Evolutionary conservation across 2,888 invertebrate genomes (phyloP).

Genomic region (Ethmia dodecea): DNA sequence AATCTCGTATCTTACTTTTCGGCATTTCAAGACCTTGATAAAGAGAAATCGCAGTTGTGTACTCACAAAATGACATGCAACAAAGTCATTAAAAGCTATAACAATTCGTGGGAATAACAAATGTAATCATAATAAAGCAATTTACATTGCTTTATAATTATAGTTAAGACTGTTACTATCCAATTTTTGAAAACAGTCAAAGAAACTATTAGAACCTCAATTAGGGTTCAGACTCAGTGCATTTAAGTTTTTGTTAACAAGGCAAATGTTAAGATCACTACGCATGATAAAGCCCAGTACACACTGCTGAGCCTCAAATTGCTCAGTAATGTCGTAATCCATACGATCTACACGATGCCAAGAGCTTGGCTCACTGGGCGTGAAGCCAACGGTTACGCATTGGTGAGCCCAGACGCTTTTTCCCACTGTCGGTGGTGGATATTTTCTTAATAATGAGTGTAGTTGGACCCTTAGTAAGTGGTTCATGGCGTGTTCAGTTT

Average conservation of each 20-base stretch:
- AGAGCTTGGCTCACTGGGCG: conserved; percentile 55
- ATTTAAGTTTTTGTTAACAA: not conserved
- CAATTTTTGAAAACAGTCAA: conserved; percentile 23
- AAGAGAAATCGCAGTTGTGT: too few relatives aligned
- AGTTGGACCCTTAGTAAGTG: conserved; percentile 39
- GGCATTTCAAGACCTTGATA: too few relatives aligned
- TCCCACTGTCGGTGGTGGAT: conserved; percentile 53
- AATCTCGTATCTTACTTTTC: too few relatives aligned
- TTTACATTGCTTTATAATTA: not conserved
- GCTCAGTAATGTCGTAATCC: conserved; percentile 56
- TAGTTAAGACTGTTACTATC: not conserved
- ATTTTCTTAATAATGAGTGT: conserved; percentile 44
- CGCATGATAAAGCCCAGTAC: conserved; percentile 23
- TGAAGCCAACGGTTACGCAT: conserved; percentile 66
- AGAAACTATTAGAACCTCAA: not conserved
- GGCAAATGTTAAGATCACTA: conserved; percentile 17
- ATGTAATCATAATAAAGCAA: not conserved
- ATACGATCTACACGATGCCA: conserved; percentile 49
- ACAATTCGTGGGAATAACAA: not conserved
- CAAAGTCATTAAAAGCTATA: not conserved
- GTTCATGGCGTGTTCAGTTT: conserved; percentile 32
- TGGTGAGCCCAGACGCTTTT: conserved; percentile 52
- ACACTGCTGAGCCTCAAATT: conserved; percentile 47
- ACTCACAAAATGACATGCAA: too few relatives aligned
- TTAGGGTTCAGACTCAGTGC: not conserved